Conservation (phyloP, 2,113 vertebrate genomes). For the Scophthalmus maximus region DNA sequence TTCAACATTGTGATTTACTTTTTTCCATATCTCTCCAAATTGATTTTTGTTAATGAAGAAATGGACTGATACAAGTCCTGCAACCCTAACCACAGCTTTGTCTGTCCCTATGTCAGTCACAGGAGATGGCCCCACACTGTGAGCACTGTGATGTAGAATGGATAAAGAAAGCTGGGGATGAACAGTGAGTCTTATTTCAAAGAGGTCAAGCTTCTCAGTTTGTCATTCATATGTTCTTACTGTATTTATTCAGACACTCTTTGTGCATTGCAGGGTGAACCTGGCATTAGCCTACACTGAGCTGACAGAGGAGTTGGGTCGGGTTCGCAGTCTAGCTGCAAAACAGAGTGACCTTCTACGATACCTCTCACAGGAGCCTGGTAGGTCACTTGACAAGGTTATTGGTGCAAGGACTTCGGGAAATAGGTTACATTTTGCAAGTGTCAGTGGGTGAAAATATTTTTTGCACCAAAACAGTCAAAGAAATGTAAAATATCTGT, state of each 20-base stretch:
- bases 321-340: slow-evolving; percentile 83
- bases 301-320: slow-evolving; percentile 90
- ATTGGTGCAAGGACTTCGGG: no score
- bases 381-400: slow-evolving; percentile 22
- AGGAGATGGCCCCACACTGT: slow-evolving; percentile 63
- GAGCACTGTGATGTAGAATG: slow-evolving; percentile 87
- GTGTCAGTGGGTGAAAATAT: no score
- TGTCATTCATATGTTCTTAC: background rate
- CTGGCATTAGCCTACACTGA: slow-evolving; percentile 92
- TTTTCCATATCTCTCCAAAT: no score
- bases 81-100: background rate
- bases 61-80: no score
- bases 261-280: slow-evolving; percentile 83
- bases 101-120: slow-evolving; percentile 21
- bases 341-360: slow-evolving; percentile 88
- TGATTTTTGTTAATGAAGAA: no score
- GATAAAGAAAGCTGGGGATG: slow-evolving; percentile 92
- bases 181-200: slow-evolving; percentile 86
- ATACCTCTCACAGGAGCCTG: slow-evolving; percentile 83
- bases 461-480: no score
- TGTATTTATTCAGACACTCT: background rate
- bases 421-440: no score
- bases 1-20: no score
- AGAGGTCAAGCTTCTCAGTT: background rate
- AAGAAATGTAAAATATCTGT: background rate